Base-by-base conservation (phyloP, 2,113 vertebrate genomes). In the Cichladusa arquata region DNA sequence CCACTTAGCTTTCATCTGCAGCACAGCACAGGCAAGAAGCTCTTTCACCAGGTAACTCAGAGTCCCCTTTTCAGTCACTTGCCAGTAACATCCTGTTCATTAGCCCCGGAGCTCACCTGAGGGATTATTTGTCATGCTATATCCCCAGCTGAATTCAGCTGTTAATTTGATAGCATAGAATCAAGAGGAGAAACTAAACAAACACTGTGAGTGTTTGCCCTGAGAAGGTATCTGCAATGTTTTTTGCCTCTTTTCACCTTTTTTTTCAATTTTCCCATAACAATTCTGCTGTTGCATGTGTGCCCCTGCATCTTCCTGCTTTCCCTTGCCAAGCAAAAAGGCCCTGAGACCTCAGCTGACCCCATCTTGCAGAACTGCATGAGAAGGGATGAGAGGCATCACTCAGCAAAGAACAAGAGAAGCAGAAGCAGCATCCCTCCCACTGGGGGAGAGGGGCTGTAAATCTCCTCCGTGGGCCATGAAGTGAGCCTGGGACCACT, bases 381-480 rank as follows among this genome's bases (percentile, higher is more conserved):
- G 36, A 2, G 3, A 33, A 20, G 54, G 47, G 38, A 67, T 12
- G 61, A 42, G 24, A 48, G n/a, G 29, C 48, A 56, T 36, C 69
- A 5, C n/a, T 44, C 31, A 36, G 40, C 5, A 14, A 44, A 60
- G 58, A 83, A 33, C 24, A 80, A 33, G 66, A 58, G 79, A 31
- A 65, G 53, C 73, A 92, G 53, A 73, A 53, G 19, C 19, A 81
- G 47, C n/a, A 82, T 44, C 40, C 20, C 26, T 38, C 36, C 24
- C 33, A 14, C 4, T 0, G 0, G 44, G 10, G 29, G 62, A 69
- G 44, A 64, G 25, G 53, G 48, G 53, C 70, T 77, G 53, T 45
- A 56, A 80, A 76, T 76, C 51, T 44, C 62, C 42, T 1, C 61
- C 0, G 1, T 2, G 0, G 2, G 66, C 57, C 44, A n/a, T 0